phyloP scores from a whole-genome alignment of 2,113 vertebrate genomes.

The Plecotus auritus region DNA sequence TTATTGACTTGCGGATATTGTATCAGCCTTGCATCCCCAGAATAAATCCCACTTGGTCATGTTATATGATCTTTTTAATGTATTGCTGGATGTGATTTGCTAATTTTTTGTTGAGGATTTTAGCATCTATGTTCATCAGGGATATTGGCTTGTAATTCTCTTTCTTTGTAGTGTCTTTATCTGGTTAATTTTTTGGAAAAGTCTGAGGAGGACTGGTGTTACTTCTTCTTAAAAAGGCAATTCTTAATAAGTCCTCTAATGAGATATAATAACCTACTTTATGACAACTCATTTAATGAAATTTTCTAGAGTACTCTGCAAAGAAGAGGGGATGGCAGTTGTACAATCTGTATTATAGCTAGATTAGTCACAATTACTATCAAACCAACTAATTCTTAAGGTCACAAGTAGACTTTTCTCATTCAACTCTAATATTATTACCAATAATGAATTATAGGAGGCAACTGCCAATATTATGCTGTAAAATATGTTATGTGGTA shows the following conservation, averaged over 20 bases:
- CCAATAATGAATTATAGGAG: neutral
- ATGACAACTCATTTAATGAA: neutral
- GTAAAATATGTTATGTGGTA: neutral
- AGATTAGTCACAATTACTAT: neutral
- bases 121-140: no score
- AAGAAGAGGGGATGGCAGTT: neutral
- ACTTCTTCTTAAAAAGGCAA: neutral
- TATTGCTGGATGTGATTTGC: no score
- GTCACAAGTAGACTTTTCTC: neutral
- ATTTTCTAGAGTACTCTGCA: neutral
- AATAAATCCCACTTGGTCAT: no score
- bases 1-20: no score
- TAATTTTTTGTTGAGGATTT: no score
- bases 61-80: no score
- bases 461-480: neutral
- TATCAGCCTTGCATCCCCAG: no score
- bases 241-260: neutral
- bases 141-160: no score
- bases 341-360: neutral
- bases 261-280: neutral
- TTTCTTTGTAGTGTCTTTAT: no score
- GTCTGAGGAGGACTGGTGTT: no score
- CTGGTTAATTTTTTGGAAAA: no score
- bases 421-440: neutral
- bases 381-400: constrained; percentile 10